phyloP scores from a whole-genome alignment of 2,113 vertebrate species.

The Neotoma lepida region DNA sequence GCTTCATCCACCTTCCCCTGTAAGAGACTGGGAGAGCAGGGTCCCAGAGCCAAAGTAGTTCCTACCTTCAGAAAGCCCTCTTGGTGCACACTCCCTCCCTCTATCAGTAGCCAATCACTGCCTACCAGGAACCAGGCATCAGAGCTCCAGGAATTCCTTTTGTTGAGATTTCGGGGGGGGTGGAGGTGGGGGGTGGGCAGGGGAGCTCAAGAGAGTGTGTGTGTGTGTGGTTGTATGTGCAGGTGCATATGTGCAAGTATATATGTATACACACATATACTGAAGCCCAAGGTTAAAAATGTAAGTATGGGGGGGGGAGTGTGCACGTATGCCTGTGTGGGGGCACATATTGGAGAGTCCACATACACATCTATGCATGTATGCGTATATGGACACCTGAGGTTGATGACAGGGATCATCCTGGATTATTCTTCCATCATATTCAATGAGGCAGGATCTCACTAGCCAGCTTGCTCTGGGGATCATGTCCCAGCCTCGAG shows the following conservation, averaged over 20 bases:
- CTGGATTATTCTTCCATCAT: background rate
- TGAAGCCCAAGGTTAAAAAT: background rate
- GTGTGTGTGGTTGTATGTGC: background rate
- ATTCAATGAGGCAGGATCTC: background rate
- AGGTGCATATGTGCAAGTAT: background rate
- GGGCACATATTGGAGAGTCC: background rate
- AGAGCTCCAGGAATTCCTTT: background rate
- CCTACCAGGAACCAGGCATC: background rate
- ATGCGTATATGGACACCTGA: background rate
- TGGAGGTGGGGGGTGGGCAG: too few relatives aligned
- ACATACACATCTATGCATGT: too few relatives aligned
- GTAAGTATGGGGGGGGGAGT: background rate
- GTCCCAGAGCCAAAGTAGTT: background rate
- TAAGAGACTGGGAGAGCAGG: background rate
- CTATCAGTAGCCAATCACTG: background rate
- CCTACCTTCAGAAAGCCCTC: background rate
- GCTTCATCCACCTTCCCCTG: background rate
- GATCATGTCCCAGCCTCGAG: background rate
- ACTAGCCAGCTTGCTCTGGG: background rate
- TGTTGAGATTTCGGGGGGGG: background rate
- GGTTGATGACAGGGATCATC: background rate
- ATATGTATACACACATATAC: background rate
- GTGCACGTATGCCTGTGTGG: background rate
- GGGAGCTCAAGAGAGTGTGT: background rate
- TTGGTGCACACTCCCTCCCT: background rate